A percentile compares a stretch with the other conserved stretches of the same genome.
These are phyloP conservation scores for Daphoenositta chrysoptera DNA, from an alignment of 2,113 vertebrate species.

Conservation along the genomic window DNA sequence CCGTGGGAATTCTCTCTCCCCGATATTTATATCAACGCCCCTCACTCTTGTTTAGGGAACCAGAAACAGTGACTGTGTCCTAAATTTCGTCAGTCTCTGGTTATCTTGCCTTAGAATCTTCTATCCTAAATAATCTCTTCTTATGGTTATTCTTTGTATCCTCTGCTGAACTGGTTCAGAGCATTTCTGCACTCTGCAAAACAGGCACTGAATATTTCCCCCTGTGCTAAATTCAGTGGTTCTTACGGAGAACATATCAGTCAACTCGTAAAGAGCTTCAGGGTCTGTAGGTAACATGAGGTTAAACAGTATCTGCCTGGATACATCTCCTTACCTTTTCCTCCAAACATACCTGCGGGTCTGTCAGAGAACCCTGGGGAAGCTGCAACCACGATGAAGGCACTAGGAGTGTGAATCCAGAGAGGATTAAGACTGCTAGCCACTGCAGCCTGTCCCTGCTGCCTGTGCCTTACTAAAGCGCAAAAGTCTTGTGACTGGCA, in stretches of 20 bases:
- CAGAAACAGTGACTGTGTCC: not conserved
- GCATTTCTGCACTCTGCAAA: not conserved
- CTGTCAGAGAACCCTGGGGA: not conserved
- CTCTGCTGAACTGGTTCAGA: not conserved
- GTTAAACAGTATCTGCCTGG: not conserved
- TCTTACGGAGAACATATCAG: not conserved
- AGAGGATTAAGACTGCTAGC: not conserved
- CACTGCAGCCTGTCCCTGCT: not conserved
- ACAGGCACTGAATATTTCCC: not conserved
- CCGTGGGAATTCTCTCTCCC: not conserved
- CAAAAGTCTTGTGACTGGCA: constrained; percentile 39
- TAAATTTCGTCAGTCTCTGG: not conserved
- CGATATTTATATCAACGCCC: not conserved
- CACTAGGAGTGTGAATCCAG: not conserved
- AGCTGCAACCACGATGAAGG: not conserved
- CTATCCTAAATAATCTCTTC: not conserved
- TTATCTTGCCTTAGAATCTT: not conserved
- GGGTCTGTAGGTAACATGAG: not conserved
- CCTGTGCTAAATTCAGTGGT: not conserved
- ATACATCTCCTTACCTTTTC: not conserved
- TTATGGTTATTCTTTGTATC: not conserved
- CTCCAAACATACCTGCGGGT: not conserved
- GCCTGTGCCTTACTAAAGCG: constrained; percentile 4
- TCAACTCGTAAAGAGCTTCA: not conserved
- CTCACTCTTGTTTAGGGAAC: not conserved